These are phyloP conservation scores for Cephonodes hylas DNA, from an alignment of 2,888 invertebrate genomes.

Conservation along the genomic window DNA sequence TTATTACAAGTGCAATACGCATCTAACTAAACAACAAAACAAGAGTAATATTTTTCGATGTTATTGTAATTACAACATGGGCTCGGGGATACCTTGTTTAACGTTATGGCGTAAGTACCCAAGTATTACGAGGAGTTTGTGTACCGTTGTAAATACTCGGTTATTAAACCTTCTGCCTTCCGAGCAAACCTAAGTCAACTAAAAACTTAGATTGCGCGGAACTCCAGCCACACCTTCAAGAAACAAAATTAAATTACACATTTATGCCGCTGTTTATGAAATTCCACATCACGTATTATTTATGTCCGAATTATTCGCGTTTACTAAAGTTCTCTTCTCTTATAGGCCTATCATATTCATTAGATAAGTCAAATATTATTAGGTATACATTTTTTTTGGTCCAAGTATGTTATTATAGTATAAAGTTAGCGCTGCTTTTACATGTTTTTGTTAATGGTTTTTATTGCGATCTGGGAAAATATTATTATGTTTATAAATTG, in stretches of 20 bases:
- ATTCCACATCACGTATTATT: neutral
- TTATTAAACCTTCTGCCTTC: constrained; percentile 22
- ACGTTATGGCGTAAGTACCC: constrained; percentile 1
- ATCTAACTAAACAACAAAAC: neutral
- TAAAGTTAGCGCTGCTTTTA: no score
- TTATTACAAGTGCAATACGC: no score
- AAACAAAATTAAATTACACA: constrained; percentile 8
- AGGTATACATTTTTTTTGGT: no score
- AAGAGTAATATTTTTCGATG: neutral
- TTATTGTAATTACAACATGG: neutral
- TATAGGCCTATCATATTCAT: no score
- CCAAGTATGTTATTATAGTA: no score
- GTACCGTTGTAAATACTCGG: constrained; percentile 20
- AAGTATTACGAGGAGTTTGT: constrained; percentile 9
- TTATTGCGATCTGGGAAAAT: no score
- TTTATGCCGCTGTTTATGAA: neutral
- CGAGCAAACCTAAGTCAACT: constrained; percentile 31
- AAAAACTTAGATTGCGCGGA: constrained; percentile 29
- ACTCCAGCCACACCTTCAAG: neutral
- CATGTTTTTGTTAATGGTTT: no score
- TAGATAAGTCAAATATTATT: no score
- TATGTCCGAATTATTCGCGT: neutral
- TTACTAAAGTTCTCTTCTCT: neutral
- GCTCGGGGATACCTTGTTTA: neutral
- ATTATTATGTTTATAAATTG: no score